Percentiles rank a stretch among this genome's conserved stretches.
Conservation (phyloP, 1,140 invertebrate genomes). For the Euglossa dilemma region DNA sequence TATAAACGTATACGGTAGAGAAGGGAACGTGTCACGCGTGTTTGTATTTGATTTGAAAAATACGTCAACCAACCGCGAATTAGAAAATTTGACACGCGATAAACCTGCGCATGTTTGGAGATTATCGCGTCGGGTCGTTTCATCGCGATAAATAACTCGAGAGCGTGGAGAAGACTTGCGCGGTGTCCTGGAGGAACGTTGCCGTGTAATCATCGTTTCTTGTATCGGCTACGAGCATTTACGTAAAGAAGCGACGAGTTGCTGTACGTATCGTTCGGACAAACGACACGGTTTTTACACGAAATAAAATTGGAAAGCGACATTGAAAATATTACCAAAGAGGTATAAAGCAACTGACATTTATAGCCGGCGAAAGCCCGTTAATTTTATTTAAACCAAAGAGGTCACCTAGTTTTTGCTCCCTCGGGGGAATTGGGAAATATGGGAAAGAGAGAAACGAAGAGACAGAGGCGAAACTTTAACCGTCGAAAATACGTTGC, state of each 20-base stretch:
- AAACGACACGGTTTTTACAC: no score
- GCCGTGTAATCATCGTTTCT: neutral
- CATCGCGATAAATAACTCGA: slow-evolving; percentile 4
- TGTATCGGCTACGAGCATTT: no score
- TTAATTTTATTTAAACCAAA: slow-evolving; percentile 33
- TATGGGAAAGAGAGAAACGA: slow-evolving; percentile 15
- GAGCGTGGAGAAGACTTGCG: neutral
- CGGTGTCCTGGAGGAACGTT: neutral
- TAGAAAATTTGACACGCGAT: neutral
- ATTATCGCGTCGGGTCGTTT: no score
- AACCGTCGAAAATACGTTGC: slow-evolving; percentile 7
- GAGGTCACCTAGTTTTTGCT: neutral
- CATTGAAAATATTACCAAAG: neutral
- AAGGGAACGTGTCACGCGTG: no score
- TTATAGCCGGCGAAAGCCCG: neutral
- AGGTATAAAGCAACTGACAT: neutral
- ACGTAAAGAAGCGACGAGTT: no score
- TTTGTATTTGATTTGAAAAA: no score
- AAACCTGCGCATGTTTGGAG: neutral
- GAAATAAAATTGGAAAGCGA: neutral
- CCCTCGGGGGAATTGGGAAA: neutral
- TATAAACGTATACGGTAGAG: no score
- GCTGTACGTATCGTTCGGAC: neutral
- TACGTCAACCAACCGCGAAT: no score
- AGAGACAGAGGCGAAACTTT: neutral